Base-by-base conservation (phyloP, 2,888 invertebrate genomes). In the Dinocampus coccinellae region DNA sequence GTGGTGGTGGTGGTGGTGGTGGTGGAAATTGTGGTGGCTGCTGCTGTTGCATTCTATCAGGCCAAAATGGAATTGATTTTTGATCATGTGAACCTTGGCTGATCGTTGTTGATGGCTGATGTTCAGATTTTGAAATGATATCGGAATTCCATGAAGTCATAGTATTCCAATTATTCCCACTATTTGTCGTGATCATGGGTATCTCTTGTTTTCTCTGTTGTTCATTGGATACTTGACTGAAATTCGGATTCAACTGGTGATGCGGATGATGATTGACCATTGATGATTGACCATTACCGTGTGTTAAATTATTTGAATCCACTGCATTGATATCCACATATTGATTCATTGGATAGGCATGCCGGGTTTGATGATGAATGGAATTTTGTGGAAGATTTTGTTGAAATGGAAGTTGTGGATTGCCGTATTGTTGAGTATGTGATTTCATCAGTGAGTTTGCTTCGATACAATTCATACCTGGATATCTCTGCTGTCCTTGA, bases 401-500 rank as follows among this genome's bases (percentile, higher is more conserved):
- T 2, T 77, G 71, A 33, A 82, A 52, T 16, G 53, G 77, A 39
- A 71, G 55, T 73, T 77, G 70, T 13, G 70, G 20, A 1, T 70
- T 13, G 42, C 73, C 73, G 13, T 53, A 39, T 16, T 61, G 78
- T 47, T 83, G 82, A 66, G 76, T 69, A 60, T 81, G 80, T 55
- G 77, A 70, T 63, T 77, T 79, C 11, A 78, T 74, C n/a, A n/a
- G n/a, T 6, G 77, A 73, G 6, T 47, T 47, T 6, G 7, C 16
- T 3, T 47, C 47, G 6, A 79, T 71, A 66, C 74, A 80, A 70
- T 79, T 81, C 61, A 74, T 55, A 10, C 76, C 72, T 3, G 76
- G 67, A 71, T 81, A 85, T 64, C 80, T 81, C 55, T 80, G 83
- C 57, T 80, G 83, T 36, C 74, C 78, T 63, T 77, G 77, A 70